Conservation (phyloP, 1,140 invertebrate species). For the Asbolus verrucosus region DNA sequence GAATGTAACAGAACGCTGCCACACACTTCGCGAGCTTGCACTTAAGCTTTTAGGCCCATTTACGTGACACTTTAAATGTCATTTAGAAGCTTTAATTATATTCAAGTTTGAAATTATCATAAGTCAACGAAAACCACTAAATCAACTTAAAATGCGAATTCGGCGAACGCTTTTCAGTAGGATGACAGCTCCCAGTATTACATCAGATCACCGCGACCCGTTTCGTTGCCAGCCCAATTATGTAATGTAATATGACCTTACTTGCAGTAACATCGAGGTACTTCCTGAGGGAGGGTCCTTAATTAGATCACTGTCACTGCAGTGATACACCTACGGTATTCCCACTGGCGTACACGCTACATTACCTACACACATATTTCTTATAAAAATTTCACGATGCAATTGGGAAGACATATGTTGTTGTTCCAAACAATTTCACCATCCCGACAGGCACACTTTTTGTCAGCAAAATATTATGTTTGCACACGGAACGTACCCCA, state of each 20-base stretch:
- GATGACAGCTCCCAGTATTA: too few relatives aligned
- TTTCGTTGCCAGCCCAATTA: conserved; percentile 23
- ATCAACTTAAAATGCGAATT: neutral
- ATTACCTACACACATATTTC: conserved; percentile 18
- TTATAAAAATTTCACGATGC: conserved; percentile 26
- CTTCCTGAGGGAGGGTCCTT: conserved; percentile 6
- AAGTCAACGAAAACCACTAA: too few relatives aligned
- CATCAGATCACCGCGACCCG: neutral
- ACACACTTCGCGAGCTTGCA: too few relatives aligned
- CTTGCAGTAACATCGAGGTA: conserved; percentile 21
- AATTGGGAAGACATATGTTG: conserved; percentile 2
- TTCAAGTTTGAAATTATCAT: too few relatives aligned
- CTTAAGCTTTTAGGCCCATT: too few relatives aligned
- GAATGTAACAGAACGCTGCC: too few relatives aligned
- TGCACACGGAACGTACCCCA: neutral
- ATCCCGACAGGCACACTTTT: neutral
- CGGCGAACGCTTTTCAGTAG: neutral
- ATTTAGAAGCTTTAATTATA: too few relatives aligned
- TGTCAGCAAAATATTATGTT: neutral
- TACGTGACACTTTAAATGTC: too few relatives aligned
- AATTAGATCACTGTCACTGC: conserved; percentile 37
- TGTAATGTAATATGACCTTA: conserved; percentile 27
- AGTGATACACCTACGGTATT: conserved; percentile 23
- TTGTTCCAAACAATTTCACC: neutral
- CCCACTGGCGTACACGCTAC: conserved; percentile 26